Conservation (phyloP, 2,888 invertebrate genomes). For the Selenia dentaria region DNA sequence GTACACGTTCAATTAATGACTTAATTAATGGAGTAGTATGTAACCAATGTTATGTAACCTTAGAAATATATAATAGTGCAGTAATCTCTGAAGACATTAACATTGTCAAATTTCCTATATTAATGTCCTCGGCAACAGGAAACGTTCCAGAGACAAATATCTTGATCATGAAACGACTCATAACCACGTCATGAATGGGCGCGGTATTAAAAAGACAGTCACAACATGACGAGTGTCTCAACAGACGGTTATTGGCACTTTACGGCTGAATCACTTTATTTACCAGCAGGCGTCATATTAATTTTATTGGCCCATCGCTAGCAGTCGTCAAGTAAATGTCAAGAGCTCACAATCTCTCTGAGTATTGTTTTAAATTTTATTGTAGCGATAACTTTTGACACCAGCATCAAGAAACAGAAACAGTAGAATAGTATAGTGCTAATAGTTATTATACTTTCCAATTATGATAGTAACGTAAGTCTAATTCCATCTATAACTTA, state of each 20-base stretch:
- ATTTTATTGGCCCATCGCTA: slow-evolving; percentile 57
- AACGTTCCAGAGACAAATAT: background rate
- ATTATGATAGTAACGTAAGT: no score
- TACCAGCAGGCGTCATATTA: slow-evolving; percentile 65
- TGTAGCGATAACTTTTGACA: slow-evolving; percentile 22
- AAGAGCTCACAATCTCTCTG: slow-evolving; percentile 10
- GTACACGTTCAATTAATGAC: no score
- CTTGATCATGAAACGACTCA: background rate
- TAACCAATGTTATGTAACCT: no score
- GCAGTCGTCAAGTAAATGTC: slow-evolving; percentile 43
- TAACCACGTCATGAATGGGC: slow-evolving; percentile 18
- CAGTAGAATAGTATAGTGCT: no score
- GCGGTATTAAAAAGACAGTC: slow-evolving; percentile 20
- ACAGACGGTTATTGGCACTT: slow-evolving; percentile 43
- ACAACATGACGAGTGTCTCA: slow-evolving; percentile 18
- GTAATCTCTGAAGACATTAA: no score
- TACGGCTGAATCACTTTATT: slow-evolving; percentile 62
- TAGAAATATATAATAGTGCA: no score
- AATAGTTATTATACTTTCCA: no score
- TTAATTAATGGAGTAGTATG: no score
- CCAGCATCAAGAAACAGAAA: slow-evolving; percentile 17
- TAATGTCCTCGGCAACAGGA: background rate
- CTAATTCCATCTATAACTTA: no score
- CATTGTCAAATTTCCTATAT: no score
- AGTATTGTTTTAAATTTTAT: slow-evolving; percentile 33